Conservation (phyloP, 2,113 vertebrate genomes). For the Paratilapia polleni region DNA sequence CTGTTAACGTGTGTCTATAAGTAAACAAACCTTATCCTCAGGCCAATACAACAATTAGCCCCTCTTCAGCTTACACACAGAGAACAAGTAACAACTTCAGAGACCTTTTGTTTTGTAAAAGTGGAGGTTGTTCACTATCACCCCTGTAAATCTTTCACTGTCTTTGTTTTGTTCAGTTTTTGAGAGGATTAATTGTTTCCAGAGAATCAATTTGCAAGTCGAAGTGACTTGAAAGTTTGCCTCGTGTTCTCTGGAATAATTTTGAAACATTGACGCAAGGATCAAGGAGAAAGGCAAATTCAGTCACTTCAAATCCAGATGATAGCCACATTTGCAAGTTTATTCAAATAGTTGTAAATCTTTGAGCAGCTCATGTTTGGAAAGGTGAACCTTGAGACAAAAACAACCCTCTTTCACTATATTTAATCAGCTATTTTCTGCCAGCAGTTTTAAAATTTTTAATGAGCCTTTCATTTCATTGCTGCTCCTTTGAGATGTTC, state of each 20-base stretch:
- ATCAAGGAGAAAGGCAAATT: slow-evolving; percentile 79
- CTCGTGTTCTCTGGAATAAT: slow-evolving; percentile 28
- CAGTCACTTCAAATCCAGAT: slow-evolving; percentile 56
- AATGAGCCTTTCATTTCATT: rapidly evolving
- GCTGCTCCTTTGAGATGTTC: not conserved
- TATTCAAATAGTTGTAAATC: slow-evolving; percentile 81
- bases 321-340: slow-evolving; percentile 75
- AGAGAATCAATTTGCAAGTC: slow-evolving; percentile 42
- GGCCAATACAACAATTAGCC: slow-evolving; percentile 48
- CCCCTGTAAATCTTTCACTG: not conserved
- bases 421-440: rapidly evolving
- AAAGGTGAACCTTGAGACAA: slow-evolving; percentile 30
- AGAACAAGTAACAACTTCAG: not conserved
- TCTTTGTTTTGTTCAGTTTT: slow-evolving; percentile 4
- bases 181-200: not conserved
- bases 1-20: slow-evolving; percentile 22
- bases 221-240: slow-evolving; percentile 34
- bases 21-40: slow-evolving; percentile 43
- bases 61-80: not conserved
- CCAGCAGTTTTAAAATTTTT: not conserved
- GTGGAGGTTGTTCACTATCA: not conserved
- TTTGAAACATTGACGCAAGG: slow-evolving; percentile 78
- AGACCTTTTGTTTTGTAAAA: not conserved
- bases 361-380: slow-evolving; percentile 48
- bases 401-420: not conserved